Conservation (phyloP, 2,113 vertebrate genomes). For the Colinus virginianus region DNA sequence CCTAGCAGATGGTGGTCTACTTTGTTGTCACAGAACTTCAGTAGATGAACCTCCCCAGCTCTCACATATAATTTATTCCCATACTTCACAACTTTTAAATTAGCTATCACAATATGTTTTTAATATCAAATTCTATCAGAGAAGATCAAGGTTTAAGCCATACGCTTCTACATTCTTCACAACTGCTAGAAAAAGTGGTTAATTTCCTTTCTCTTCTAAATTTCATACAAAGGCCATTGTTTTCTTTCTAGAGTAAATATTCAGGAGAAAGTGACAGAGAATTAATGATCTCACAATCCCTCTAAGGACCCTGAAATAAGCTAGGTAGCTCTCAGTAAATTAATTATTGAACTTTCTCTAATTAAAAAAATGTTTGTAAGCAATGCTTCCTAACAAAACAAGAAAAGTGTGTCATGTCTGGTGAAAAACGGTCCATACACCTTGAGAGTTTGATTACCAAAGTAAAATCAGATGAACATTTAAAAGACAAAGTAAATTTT, state of each 20-base stretch:
- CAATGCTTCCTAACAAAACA: neutral
- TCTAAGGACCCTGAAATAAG: conserved; percentile 35
- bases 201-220: neutral
- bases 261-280: conserved; percentile 3
- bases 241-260: conserved; percentile 22
- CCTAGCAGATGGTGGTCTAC: neutral
- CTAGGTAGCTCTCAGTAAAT: conserved; percentile 15
- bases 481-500: neutral
- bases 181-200: neutral
- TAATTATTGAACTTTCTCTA: conserved; percentile 47
- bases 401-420: neutral
- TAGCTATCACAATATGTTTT: neutral
- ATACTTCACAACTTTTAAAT: neutral
- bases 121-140: neutral
- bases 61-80: neutral
- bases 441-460: neutral
- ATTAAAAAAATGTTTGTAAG: conserved; percentile 33
- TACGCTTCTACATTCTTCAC: neutral
- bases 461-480: neutral
- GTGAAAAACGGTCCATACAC: neutral
- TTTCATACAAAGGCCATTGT: neutral
- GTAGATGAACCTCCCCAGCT: neutral
- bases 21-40: neutral
- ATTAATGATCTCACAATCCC: neutral
- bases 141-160: neutral